Base-by-base conservation (phyloP, 53 echinoderm and acorn worm species). In the Actinopyga echinites region DNA sequence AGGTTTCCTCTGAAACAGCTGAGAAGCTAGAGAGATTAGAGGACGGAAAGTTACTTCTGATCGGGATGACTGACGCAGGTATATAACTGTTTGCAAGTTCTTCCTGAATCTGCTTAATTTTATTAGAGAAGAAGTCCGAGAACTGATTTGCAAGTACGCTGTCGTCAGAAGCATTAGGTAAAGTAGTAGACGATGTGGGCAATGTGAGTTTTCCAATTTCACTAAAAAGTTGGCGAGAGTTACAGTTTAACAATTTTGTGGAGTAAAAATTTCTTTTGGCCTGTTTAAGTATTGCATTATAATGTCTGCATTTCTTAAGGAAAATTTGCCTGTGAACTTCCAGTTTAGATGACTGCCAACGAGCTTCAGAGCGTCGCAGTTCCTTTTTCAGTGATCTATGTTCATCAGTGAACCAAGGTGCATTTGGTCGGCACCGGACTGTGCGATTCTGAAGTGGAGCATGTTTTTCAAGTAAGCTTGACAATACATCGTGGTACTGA, bases 171-270 rank as follows among this genome's bases (percentile, higher is more conserved):
- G 55, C 6, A 4, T 77, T 25, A 53, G 77, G 77, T 54, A 13
- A 24, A 22, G 26, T 24, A 77, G 20, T 49, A 25, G 26, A 28
- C 2, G 30, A 23, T 55, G 2, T 77, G 25, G 77, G 77, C 20
- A 29, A 2, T 6, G 28, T 55, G 8, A 77, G 30, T 29, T 53
- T 77, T 52, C 26, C 77, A 53, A 77, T 28, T 24, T 77, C 56
- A n/a, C 6, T 77, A 40, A 69, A 77, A 3, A 77, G 77, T 28
- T 77, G 77, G 30, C 77, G 77, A 8, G 77, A 77, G 20, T 77
- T 77, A 30, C 77, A 77, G 2, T 9, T 24, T 1, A 77, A 2
- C 30, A 77, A 21, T 54, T 55, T 77, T 3, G 8, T 77, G 2
- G 8, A 2, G 30, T 77, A 29, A 21, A 19, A 77, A 30, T 77